Conservation (phyloP, 2,113 vertebrate species). For the Chaetodon auriga region DNA sequence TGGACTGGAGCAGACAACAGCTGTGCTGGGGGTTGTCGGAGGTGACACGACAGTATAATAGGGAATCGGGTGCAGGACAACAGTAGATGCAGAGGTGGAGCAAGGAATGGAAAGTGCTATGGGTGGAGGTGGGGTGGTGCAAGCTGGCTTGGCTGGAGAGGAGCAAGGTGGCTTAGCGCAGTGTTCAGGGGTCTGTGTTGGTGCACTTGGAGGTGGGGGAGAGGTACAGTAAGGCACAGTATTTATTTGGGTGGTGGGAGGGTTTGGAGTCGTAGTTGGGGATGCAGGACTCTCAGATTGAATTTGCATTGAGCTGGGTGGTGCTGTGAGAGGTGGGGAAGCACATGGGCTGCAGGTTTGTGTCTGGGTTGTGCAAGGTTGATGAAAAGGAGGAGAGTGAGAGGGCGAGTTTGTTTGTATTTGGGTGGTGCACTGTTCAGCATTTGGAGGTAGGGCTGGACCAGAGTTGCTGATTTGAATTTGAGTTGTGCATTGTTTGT, state of each 20-base stretch:
- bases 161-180: constrained; percentile 46
- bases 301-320: constrained; percentile 48
- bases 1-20: constrained; percentile 42
- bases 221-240: constrained; percentile 80
- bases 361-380: constrained; percentile 60
- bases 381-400: constrained; percentile 36
- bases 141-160: constrained; percentile 57
- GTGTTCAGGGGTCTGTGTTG: constrained; percentile 56
- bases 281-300: constrained; percentile 50
- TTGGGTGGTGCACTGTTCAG: constrained; percentile 51
- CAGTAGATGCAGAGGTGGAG: constrained; percentile 35
- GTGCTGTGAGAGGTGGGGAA: constrained; percentile 42
- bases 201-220: constrained; percentile 56
- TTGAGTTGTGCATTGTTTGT: constrained; percentile 59
- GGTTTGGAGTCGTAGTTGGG: constrained; percentile 49
- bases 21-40: constrained; percentile 48
- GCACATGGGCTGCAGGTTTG: constrained; percentile 52
- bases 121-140: constrained; percentile 35
- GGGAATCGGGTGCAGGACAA: constrained; percentile 42
- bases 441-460: constrained; percentile 49
- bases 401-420: constrained; percentile 58
- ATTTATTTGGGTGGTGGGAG: constrained; percentile 64
- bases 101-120: constrained; percentile 22
- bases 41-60: constrained; percentile 69
- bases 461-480: constrained; percentile 30